Evolutionary conservation across 2,888 invertebrate species (phyloP), one percentile per base, ranked within the genome.

Genomic region (Acleris cristana): DNA sequence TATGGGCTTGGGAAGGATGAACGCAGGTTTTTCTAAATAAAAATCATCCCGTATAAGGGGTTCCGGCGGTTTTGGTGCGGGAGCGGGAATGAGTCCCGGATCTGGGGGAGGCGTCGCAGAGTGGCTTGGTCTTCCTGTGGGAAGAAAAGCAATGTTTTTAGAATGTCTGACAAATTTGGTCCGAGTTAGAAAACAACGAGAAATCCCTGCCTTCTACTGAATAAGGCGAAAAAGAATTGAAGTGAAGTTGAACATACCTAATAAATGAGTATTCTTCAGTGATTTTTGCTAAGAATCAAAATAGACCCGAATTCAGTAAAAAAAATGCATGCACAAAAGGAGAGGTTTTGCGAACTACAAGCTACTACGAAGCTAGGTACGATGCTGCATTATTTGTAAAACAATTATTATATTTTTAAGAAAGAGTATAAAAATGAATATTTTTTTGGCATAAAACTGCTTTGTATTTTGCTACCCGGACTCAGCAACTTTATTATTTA

Each of bases 1-100:
- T 44, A 90, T 79, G 0, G 88, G 82, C 76, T 89, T 91, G 0
- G 85, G 76, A 18, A 83, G 80, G 48, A 85, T 19, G 65, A 86
- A 89, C n/a, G 76, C 45, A 18, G 85, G 80, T 72, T 85, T 88
- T 49, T 90, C 90, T 58, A 78, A 73, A 64, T 83, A 87, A 65
- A 77, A 67, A 5, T 72, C 75, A 69, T 84, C 84, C 71, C 86
- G 87, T 70, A 79, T 87, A 67, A 74, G 83, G 1, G 79, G 68
- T 69, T 89, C 89, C 61, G 79, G 72, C 2, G 84, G 82, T 71
- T 84, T 89, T 6, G 82, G 73, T 12, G 72, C 40, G 2, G 86
- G 77, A 19, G 83, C 80, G 8, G 81, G 76, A 3, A 76, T 65
- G 23, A 70, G 68, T 6, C 81, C 72, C 3, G 71, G 73, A 57